Percentiles rank a stretch among this genome's conserved stretches.
These are phyloP conservation scores for Galendromus occidentalis DNA, from an alignment of 1,140 invertebrate genomes.

Conservation along the genomic window DNA sequence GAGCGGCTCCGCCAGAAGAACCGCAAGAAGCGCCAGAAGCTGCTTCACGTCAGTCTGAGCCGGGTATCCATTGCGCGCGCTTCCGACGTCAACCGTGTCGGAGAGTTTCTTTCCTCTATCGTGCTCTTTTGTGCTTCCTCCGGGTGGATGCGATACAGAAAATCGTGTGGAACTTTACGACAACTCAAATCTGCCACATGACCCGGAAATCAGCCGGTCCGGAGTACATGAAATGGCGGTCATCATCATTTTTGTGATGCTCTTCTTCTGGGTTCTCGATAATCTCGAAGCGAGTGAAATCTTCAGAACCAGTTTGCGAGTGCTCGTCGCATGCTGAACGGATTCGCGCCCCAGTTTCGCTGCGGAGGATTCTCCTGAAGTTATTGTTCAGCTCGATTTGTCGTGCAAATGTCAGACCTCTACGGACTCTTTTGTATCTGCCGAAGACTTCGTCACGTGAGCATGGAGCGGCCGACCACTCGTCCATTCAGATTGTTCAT, in stretches of 20 bases:
- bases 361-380: neutral
- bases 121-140: no score
- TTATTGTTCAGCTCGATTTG: neutral
- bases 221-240: neutral
- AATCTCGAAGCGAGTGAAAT: neutral
- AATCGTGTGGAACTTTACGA: neutral
- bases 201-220: neutral
- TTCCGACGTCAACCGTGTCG: no score
- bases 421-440: neutral
- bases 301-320: neutral
- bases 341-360: no score
- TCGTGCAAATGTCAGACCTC: neutral
- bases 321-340: neutral
- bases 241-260: neutral
- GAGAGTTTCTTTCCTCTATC: no score
- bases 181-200: neutral
- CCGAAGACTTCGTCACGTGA: neutral
- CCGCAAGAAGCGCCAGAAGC: no score
- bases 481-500: slow-evolving; percentile 1
- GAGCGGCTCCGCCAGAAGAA: no score
- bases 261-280: neutral
- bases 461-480: neutral
- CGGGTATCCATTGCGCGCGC: no score
- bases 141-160: no score
- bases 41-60: no score